These are phyloP conservation scores for Syngnathus scovelli DNA, from an alignment of 2,113 vertebrate genomes.

Conservation along the genomic window DNA sequence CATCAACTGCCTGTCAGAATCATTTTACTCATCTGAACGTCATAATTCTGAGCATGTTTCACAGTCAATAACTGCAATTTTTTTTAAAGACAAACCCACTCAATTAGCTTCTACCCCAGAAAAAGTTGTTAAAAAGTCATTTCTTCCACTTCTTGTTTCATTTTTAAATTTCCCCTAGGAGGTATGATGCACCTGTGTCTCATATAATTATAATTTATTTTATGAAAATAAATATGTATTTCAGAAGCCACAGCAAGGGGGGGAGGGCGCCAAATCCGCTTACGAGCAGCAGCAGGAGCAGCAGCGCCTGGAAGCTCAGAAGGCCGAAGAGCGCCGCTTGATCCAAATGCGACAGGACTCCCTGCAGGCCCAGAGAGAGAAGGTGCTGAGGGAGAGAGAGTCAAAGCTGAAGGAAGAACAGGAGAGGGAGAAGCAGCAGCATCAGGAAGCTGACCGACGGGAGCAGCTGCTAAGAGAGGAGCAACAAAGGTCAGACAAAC, in stretches of 20 bases:
- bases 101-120: constrained; percentile 11
- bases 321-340: constrained; percentile 70
- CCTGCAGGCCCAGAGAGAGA: constrained; percentile 74
- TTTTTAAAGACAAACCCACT: too few species aligned
- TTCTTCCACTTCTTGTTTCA: not conserved
- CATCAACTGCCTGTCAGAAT: constrained; percentile 49
- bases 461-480: constrained; percentile 63
- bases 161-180: constrained; percentile 10
- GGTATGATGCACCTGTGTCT: not conserved
- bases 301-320: constrained; percentile 74
- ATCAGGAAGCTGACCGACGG: constrained; percentile 66
- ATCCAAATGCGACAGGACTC: constrained; percentile 76
- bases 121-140: constrained; percentile 6
- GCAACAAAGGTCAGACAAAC: constrained; percentile 56
- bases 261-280: constrained; percentile 53
- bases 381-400: constrained; percentile 71
- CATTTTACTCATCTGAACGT: not conserved
- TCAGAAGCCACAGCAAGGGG: constrained; percentile 28
- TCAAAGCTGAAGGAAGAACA: constrained; percentile 71
- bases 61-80: too few species aligned
- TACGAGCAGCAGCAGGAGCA: constrained; percentile 88
- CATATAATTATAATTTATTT: not conserved
- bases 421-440: constrained; percentile 68
- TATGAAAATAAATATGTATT: not conserved
- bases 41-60: too few species aligned